phyloP scores from a whole-genome alignment of 2,113 vertebrate genomes.

The Ammodramus savannarum region DNA sequence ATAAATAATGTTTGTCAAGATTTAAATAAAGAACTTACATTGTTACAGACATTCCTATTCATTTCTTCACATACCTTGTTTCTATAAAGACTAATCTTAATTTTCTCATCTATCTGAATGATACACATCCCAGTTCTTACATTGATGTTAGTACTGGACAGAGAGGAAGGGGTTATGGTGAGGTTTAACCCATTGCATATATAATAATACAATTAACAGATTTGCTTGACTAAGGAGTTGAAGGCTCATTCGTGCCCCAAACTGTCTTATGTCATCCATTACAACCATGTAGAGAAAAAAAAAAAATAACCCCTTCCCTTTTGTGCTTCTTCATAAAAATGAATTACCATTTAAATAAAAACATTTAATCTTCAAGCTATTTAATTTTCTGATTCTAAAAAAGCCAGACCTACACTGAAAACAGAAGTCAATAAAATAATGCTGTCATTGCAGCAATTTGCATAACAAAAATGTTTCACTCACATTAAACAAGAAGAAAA shows the following conservation, averaged over 20 bases:
- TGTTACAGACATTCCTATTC: slow-evolving; percentile 45
- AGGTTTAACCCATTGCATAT: slow-evolving; percentile 58
- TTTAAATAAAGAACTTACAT: slow-evolving; percentile 45
- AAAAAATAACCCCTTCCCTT: not conserved
- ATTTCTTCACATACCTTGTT: slow-evolving; percentile 64
- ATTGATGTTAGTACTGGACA: slow-evolving; percentile 42
- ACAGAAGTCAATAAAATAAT: not conserved
- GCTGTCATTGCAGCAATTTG: not conserved
- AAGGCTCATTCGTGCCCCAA: slow-evolving; percentile 20
- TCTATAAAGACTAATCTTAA: slow-evolving; percentile 54
- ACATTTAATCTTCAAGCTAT: not conserved
- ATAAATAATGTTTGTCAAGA: slow-evolving; percentile 29
- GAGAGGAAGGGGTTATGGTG: not conserved
- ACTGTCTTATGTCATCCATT: not conserved
- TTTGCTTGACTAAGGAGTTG: slow-evolving; percentile 31
- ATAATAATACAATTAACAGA: slow-evolving; percentile 56
- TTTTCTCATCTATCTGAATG: slow-evolving; percentile 60
- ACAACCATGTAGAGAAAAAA: not conserved
- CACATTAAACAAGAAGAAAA: not conserved
- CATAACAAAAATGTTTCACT: not conserved
- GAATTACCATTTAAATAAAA: not conserved
- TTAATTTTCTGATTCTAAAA: not conserved
- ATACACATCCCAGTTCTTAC: slow-evolving; percentile 18
- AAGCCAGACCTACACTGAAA: not conserved
- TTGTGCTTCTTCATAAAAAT: not conserved